phyloP scores from a whole-genome alignment of 2,113 vertebrate genomes.

The Nansenia antarctica region DNA sequence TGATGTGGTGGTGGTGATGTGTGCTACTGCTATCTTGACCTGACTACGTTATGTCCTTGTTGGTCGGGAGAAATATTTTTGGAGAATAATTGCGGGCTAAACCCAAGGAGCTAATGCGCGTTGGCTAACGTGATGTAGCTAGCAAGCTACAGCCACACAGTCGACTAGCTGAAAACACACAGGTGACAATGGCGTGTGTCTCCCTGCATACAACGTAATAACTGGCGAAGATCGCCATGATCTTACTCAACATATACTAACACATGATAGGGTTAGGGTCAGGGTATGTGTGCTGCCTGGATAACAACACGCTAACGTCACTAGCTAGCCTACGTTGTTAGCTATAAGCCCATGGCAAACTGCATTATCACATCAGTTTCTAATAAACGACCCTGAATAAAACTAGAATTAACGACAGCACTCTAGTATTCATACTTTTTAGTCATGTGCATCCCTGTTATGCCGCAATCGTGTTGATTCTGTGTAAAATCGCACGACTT shows the following conservation, averaged over 20 bases:
- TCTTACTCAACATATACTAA: too few relatives aligned
- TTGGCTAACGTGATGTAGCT: background rate
- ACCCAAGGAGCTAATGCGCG: background rate
- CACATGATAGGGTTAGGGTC: too few relatives aligned
- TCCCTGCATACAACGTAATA: background rate
- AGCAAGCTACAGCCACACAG: background rate
- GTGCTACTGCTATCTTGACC: too few relatives aligned
- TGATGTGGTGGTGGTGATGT: too few relatives aligned
- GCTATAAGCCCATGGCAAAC: too few relatives aligned
- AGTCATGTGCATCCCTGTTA: constrained; percentile 64
- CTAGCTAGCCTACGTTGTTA: too few relatives aligned
- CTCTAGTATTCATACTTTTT: constrained; percentile 55
- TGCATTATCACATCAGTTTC: background rate
- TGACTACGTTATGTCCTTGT: too few relatives aligned
- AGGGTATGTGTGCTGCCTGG: too few relatives aligned
- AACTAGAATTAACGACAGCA: background rate
- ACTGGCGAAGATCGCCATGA: too few relatives aligned
- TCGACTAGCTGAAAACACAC: too few relatives aligned
- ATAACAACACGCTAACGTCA: too few relatives aligned
- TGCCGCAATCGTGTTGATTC: constrained; percentile 21
- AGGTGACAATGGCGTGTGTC: background rate
- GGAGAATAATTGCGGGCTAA: background rate
- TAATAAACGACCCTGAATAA: background rate
- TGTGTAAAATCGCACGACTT: constrained; percentile 37
- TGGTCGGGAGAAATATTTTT: too few relatives aligned